Conservation (phyloP, 1,140 invertebrate species). For the Eueides isabella region DNA sequence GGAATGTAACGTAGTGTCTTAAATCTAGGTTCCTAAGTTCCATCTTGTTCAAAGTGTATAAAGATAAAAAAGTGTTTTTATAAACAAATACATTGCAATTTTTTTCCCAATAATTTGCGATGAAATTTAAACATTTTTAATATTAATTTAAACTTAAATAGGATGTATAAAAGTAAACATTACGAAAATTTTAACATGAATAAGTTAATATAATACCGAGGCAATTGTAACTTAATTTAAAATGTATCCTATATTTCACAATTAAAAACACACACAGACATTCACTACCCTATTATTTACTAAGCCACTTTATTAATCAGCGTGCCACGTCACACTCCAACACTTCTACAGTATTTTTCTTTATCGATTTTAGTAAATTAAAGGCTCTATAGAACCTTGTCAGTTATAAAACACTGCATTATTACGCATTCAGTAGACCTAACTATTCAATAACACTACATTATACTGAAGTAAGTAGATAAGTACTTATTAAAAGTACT, state of each 20-base stretch:
- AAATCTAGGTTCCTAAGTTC: no score
- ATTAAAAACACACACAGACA: not conserved
- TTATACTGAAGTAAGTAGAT: not conserved
- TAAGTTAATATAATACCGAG: no score
- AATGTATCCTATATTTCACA: not conserved
- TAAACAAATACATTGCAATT: no score
- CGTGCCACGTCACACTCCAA: not conserved
- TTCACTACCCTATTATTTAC: not conserved
- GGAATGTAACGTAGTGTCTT: no score
- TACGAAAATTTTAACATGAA: no score
- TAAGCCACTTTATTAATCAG: not conserved
- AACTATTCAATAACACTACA: not conserved
- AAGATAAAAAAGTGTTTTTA: no score
- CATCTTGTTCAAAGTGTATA: no score
- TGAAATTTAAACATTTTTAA: no score
- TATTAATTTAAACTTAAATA: no score
- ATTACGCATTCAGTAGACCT: not conserved
- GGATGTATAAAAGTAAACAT: no score
- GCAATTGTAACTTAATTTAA: not conserved
- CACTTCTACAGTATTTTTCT: conserved; percentile 1
- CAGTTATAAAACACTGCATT: not conserved
- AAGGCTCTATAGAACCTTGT: not conserved
- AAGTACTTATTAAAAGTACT: no score
- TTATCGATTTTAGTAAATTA: conserved; percentile 12
- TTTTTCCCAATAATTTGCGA: no score